A percentile compares a stretch with the other conserved stretches of the same genome.
These are phyloP conservation scores for Sebastes variabilis DNA, from an alignment of 2,797 vertebrate species.

Conservation along the genomic window DNA sequence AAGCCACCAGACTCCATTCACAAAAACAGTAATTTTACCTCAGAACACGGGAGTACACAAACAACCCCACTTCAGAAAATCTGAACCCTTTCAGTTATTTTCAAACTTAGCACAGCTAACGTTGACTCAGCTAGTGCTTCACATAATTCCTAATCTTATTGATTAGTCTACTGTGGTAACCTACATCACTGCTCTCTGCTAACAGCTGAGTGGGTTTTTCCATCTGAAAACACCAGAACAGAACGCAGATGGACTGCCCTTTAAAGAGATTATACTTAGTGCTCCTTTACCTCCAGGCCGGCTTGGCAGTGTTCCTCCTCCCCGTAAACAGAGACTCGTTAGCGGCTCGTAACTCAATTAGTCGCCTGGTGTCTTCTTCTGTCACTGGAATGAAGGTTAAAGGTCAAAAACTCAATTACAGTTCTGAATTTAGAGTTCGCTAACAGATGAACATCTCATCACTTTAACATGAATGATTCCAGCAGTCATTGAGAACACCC, in stretches of 20 bases:
- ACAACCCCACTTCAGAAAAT: no score
- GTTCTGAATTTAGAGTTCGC: not conserved
- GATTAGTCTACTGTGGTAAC: no score
- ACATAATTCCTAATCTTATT: no score
- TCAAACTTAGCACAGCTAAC: no score
- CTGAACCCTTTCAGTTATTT: no score
- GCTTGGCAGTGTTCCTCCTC: conserved; percentile 79
- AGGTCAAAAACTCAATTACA: not conserved
- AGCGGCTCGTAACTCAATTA: conserved; percentile 78
- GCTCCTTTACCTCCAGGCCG: conserved; percentile 74
- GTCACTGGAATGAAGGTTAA: conserved; percentile 54
- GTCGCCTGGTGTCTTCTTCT: conserved; percentile 74
- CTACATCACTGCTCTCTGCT: no score
- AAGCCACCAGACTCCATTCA: no score
- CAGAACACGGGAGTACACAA: no score
- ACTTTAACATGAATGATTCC: not conserved
- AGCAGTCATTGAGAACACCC: not conserved
- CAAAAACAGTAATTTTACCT: no score
- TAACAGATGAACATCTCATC: not conserved
- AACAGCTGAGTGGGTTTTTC: accelerated
- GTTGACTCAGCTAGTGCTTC: no score
- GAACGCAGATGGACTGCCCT: no score
- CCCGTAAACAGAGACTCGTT: conserved; percentile 81
- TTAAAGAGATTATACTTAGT: not conserved
- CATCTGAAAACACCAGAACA: no score